Conservation (phyloP, 2,888 invertebrate genomes). For the Sericinus montela region DNA sequence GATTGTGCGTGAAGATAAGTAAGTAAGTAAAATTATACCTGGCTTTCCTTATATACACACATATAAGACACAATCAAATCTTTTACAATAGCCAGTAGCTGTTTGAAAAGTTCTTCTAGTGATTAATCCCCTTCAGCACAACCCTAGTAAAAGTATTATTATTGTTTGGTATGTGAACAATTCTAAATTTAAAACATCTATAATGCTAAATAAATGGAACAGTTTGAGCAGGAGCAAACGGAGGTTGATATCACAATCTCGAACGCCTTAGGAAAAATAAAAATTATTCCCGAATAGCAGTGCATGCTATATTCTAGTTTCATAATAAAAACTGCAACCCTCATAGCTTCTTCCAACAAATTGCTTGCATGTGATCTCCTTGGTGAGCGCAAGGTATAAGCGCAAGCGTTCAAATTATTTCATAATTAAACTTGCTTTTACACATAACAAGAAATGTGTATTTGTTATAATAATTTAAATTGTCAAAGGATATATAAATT, state of each 20-base stretch:
- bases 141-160: no score
- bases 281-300: slow-evolving; percentile 16
- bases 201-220: slow-evolving; percentile 7
- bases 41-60: no score
- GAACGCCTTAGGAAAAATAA: slow-evolving; percentile 18
- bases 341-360: slow-evolving; percentile 57
- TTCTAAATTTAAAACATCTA: neutral
- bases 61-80: no score
- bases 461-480: no score
- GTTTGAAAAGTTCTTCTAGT: no score
- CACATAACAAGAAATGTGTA: no score
- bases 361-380: slow-evolving; percentile 59
- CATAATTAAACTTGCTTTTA: neutral
- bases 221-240: slow-evolving; percentile 1
- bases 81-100: no score
- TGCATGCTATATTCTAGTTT: slow-evolving; percentile 41
- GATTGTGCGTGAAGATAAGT: no score
- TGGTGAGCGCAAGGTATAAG: slow-evolving; percentile 30
- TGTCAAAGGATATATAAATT: no score
- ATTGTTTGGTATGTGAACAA: no score
- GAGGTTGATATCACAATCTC: slow-evolving; percentile 14
- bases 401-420: slow-evolving; percentile 19
- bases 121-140: no score
- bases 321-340: slow-evolving; percentile 56
- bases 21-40: no score